Evolutionary conservation across 2,113 vertebrate species (phyloP), one percentile per base, ranked within the genome.

Genomic region (Leptosomus discolor): DNA sequence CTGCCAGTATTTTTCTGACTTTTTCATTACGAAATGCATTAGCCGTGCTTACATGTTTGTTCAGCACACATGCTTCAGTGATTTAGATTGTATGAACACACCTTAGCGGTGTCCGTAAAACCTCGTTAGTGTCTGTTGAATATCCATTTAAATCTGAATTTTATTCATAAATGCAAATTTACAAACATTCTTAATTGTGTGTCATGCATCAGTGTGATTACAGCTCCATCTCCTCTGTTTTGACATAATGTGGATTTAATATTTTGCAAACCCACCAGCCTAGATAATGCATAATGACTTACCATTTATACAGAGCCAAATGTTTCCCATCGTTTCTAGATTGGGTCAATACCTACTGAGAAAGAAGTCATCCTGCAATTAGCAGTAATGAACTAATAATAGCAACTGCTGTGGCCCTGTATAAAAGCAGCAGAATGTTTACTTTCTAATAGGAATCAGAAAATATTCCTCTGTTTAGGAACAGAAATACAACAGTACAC

Each of bases 81-180:
- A 76, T 92, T 94, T 75, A 50, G 51, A 36, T 61, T 87, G 65
- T 73, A 22, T 65, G 45, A 87, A 64, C 45, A 46, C 3, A 96
- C 77, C 91, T 96, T 71, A 79, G 34, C 76, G 41, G 32, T 45
- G 65, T 79, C 86, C 80, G 97, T 88, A 76, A 89, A 95, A 76
- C 57, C 61, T 90, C 57, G 68, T 94, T 58, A 65, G 39, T 24
- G 16, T 32, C 75, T 88, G 57, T 18, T 65, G 84, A 61, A 73
- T 78, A 91, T 27, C 73, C 29, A 3, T 92, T 82, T 85, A 36
- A 78, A 60, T n/a, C 9, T 69, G 60, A 57, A 56, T 94, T 91
- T 94, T 94, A 94, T 91, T 95, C 92, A 92, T 68, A 92, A 85
- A 95, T 94, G 86, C 61, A 87, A 89, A 97, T 92, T 92, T 88